Evolutionary conservation across 2,888 invertebrate species (phyloP).

Genomic region (Hyalella azteca): DNA sequence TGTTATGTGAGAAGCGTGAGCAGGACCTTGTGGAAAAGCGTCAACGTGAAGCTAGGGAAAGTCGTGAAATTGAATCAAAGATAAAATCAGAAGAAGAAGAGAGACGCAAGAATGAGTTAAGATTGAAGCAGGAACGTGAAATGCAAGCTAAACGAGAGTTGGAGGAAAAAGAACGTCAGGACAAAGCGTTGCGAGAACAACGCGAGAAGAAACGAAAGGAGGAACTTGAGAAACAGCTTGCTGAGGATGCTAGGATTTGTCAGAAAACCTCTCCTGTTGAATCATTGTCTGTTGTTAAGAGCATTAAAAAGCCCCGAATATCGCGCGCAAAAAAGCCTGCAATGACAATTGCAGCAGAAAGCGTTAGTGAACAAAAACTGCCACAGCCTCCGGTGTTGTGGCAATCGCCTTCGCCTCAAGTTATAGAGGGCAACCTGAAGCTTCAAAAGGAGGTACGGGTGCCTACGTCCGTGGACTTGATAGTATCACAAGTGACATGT

Average conservation of each 20-base stretch:
- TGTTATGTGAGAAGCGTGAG: conserved; percentile 3
- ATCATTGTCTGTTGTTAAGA: neutral
- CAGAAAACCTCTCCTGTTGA: neutral
- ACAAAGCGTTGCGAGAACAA: neutral
- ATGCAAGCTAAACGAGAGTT: neutral
- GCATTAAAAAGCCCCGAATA: neutral
- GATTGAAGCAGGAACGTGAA: neutral
- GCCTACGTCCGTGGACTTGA: neutral
- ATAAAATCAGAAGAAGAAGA: neutral
- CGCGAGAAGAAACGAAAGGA: neutral
- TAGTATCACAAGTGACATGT: conserved; percentile 23
- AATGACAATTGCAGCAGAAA: neutral
- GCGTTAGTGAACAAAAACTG: no score
- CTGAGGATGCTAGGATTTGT: neutral
- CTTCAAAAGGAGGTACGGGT: conserved; percentile 12
- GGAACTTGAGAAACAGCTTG: neutral
- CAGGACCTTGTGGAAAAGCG: neutral
- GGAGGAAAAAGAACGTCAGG: neutral
- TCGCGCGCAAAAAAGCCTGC: neutral
- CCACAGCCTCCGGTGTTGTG: neutral
- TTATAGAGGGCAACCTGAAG: neutral
- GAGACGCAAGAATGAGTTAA: neutral
- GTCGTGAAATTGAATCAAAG: neutral
- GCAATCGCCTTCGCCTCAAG: neutral
- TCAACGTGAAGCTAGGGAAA: neutral